phyloP scores from a whole-genome alignment of 2,797 vertebrate genomes.

The Lates japonicus region DNA sequence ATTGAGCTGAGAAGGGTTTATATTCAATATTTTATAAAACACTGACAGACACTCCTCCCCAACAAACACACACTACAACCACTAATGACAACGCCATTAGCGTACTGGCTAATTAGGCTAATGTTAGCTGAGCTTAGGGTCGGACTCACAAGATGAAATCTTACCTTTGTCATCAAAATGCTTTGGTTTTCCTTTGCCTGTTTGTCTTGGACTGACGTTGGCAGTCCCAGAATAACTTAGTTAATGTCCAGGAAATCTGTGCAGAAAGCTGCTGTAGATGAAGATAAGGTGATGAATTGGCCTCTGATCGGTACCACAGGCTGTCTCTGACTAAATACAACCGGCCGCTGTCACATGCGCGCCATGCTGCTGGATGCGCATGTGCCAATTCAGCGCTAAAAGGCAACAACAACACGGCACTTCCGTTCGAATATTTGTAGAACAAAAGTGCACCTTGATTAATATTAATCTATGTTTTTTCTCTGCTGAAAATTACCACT shows the following conservation, averaged over 20 bases:
- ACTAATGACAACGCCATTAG: background rate
- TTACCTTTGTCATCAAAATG: slow-evolving; percentile 67
- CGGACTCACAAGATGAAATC: background rate
- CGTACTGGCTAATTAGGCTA: slow-evolving; percentile 32
- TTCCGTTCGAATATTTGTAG: slow-evolving; percentile 51
- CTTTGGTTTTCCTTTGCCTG: background rate
- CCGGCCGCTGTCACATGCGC: slow-evolving; percentile 30
- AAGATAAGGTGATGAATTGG: background rate
- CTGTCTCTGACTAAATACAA: background rate
- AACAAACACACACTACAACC: background rate
- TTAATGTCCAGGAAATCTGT: background rate
- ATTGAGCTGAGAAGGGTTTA: background rate
- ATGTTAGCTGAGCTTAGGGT: slow-evolving; percentile 38
- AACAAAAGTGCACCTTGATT: slow-evolving; percentile 43
- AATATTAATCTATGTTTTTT: too few relatives aligned
- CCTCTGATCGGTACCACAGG: background rate
- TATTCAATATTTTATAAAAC: background rate
- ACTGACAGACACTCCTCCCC: background rate
- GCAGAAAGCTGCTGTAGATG: fast-evolving
- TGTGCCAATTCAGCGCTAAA: slow-evolving; percentile 10
- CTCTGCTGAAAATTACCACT: too few relatives aligned
- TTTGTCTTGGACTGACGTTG: background rate
- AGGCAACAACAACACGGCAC: background rate
- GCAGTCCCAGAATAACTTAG: background rate
- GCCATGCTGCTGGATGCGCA: too few relatives aligned